Evolutionary conservation across 2,888 invertebrate species (phyloP), one percentile per base, ranked within the genome.

Genomic region (Hemicrepidius hirtus): DNA sequence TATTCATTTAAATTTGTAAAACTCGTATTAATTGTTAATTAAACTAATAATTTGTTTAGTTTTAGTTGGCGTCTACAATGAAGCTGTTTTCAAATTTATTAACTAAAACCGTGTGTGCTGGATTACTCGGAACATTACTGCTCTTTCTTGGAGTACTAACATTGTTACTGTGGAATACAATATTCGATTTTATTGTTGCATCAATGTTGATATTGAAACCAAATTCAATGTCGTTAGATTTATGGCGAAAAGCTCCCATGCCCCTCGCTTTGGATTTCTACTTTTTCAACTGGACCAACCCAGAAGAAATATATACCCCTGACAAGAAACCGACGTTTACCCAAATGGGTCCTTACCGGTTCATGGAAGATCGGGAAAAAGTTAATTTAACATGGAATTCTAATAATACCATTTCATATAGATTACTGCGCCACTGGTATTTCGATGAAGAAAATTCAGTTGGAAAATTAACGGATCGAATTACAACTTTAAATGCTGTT

Each of bases 211-310:
- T 68, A 10, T 24, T 74, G 20, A 74, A 71, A 64, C 68, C 74
- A 37, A 62, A 66, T 50, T 57, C 71, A 7, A 16, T 13, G 0
- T 37, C 53, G 0, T 95, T 88, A 85, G 87, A 90, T 1, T 85
- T 92, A 57, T 97, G 96, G 96, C 88, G 90, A 80, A 90, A 88
- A 49, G 91, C 92, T 0, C 88, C 90, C 0, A 85, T 93, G 35
- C 90, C 91, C 0, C 84, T 94, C 13, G 88, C 86, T 80, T 86
- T 94, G 77, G 92, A 94, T 78, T 88, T 95, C 70, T 93, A 91
- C 82, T 88, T 94, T 76, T 94, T 91, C 85, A 95, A 95, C 85
- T 95, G 95, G 95, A 94, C 94, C 3, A 95, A 95, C 85, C 90
- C 94, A 0, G 89, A 92, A 12, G 89, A 91, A 60, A 89, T 91